Percentiles rank a stretch among this genome's conserved stretches.
Evolutionary conservation across 2,888 invertebrate genomes (phyloP).

Genomic region (Embidobia sp.): DNA sequence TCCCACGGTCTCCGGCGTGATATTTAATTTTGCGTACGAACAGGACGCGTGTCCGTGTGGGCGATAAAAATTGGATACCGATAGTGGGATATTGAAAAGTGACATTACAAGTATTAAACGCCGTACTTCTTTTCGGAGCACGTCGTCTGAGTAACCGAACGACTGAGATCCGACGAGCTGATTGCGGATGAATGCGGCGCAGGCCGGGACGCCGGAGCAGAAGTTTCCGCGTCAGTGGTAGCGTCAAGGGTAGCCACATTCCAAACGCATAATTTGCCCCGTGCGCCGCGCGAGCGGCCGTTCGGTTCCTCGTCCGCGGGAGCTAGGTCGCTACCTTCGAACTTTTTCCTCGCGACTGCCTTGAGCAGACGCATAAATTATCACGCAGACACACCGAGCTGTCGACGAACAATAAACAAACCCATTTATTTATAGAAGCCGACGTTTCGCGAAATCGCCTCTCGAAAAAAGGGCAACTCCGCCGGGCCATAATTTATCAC

Average conservation of each 20-base stretch:
- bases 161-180: conserved; percentile 3
- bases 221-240: conserved; percentile 45
- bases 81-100: no score
- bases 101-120: no score
- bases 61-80: no score
- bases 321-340: conserved; percentile 46
- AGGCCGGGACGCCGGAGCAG: conserved; percentile 6
- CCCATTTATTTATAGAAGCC: background rate
- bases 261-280: conserved; percentile 64
- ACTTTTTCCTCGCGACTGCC: conserved; percentile 37
- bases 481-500: conserved; percentile 17
- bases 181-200: conserved; percentile 3
- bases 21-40: background rate
- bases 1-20: no score
- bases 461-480: conserved; percentile 1
- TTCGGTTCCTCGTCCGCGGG: conserved; percentile 28
- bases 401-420: conserved; percentile 13
- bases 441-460: no score
- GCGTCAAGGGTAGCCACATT: conserved; percentile 71
- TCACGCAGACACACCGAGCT: background rate
- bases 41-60: no score
- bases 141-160: no score
- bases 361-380: conserved; percentile 29
- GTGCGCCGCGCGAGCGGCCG: conserved; percentile 26
- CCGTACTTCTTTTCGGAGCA: no score